Evolutionary conservation across 30 jellyfish, hydroid and myxozoan species (phyloP).

Genomic region (Phacellophora camtschatica): DNA sequence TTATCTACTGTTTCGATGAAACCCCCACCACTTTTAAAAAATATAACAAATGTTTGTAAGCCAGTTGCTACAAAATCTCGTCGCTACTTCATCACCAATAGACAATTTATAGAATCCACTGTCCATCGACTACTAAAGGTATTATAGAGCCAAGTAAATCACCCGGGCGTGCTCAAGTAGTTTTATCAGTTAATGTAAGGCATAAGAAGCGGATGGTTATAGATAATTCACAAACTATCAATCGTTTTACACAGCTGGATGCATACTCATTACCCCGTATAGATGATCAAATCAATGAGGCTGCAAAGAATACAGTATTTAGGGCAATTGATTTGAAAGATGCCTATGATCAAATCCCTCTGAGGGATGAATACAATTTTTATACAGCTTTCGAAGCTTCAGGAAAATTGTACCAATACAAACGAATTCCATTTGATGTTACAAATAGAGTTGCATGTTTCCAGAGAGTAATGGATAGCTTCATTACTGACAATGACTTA

Average conservation of each 20-base stretch:
- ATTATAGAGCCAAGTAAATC: slow-evolving; percentile 71
- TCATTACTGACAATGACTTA: slow-evolving; percentile 2
- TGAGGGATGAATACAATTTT: background rate
- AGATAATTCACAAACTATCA: slow-evolving; percentile 37
- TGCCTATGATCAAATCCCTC: slow-evolving; percentile 58
- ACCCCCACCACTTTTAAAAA: slow-evolving; percentile 45
- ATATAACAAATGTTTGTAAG: slow-evolving; percentile 50
- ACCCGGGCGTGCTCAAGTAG: slow-evolving; percentile 88
- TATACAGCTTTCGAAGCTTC: slow-evolving; percentile 44
- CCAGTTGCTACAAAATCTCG: slow-evolving; percentile 81
- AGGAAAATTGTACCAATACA: slow-evolving; percentile 8
- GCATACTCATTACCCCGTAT: slow-evolving; percentile 54
- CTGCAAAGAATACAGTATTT: slow-evolving; percentile 7
- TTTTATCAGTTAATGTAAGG: slow-evolving; percentile 21
- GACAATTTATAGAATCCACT: slow-evolving; percentile 32
- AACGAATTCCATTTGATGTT: slow-evolving; percentile 55
- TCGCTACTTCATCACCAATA: slow-evolving; percentile 27
- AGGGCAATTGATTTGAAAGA: slow-evolving; percentile 38
- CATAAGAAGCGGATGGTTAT: slow-evolving; percentile 38
- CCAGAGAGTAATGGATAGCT: slow-evolving; percentile 13
- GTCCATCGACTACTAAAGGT: slow-evolving; percentile 67
- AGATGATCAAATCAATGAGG: background rate
- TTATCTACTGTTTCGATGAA: slow-evolving; percentile 10
- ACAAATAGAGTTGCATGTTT: slow-evolving; percentile 68
- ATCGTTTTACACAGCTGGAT: slow-evolving; percentile 50